These are phyloP conservation scores for Melinopterus prodromus DNA, from an alignment of 2,888 invertebrate genomes.

Conservation along the genomic window DNA sequence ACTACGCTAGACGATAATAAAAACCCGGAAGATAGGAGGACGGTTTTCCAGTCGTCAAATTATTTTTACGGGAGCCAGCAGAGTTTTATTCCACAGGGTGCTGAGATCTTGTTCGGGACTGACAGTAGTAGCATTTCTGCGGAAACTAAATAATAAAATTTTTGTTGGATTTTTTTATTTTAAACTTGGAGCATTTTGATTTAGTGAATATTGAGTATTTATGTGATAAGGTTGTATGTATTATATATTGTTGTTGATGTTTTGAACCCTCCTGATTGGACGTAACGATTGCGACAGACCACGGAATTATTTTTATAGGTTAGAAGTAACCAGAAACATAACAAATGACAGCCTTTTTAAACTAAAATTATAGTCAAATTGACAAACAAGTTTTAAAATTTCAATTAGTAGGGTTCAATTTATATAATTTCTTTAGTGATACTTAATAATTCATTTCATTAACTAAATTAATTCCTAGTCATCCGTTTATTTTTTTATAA, in stretches of 20 bases:
- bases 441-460: not conserved
- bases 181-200: not conserved
- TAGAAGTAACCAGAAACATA: no score
- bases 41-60: conserved; percentile 69
- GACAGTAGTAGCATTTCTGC: not conserved
- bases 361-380: no score
- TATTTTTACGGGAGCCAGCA: conserved; percentile 67
- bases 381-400: no score
- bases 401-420: no score
- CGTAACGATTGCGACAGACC: not conserved
- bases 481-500: not conserved
- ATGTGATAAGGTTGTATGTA: not conserved
- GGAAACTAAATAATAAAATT: not conserved
- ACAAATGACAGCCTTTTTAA: no score
- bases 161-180: not conserved
- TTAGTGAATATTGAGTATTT: not conserved
- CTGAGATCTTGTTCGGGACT: conserved; percentile 68
- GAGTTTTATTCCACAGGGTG: conserved; percentile 65
- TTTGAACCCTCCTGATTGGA: not conserved
- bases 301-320: not conserved
- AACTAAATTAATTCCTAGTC: not conserved
- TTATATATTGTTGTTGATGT: not conserved
- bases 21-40: conserved; percentile 44
- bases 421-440: no score
- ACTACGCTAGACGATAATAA: conserved; percentile 26